Percentiles rank a stretch among this genome's conserved stretches.
These are phyloP conservation scores for Platynereis dumerilii DNA, from an alignment of 2,888 invertebrate species.

Conservation along the genomic window DNA sequence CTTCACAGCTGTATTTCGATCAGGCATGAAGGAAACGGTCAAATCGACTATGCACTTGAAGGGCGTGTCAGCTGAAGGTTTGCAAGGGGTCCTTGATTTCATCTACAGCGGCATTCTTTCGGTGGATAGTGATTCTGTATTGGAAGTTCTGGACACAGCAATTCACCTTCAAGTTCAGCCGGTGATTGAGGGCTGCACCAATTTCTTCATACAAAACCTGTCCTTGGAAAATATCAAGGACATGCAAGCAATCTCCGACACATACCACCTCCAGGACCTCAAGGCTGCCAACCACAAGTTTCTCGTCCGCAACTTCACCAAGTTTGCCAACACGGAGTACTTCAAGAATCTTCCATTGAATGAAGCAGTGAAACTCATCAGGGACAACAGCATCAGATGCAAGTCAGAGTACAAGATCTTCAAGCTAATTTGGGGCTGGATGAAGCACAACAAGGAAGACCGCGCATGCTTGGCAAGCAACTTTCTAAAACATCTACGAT, in stretches of 20 bases:
- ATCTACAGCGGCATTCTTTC: conserved; percentile 18
- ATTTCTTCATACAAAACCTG: conserved; percentile 12
- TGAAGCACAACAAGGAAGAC: conserved; percentile 10
- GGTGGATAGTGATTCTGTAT: conserved; percentile 13
- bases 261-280: conserved; percentile 12
- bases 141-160: conserved; percentile 14
- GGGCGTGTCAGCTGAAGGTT: conserved; percentile 13
- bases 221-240: conserved; percentile 18
- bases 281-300: conserved; percentile 18
- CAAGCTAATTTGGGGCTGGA: conserved; percentile 28
- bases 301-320: conserved; percentile 29
- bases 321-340: conserved; percentile 24
- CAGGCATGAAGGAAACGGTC: conserved; percentile 17
- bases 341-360: conserved; percentile 27
- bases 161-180: conserved; percentile 20
- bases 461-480: conserved; percentile 9
- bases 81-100: conserved; percentile 16
- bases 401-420: conserved; percentile 30
- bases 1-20: conserved; percentile 15
- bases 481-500: conserved; percentile 16
- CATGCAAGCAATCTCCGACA: conserved; percentile 16
- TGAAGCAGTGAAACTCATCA: conserved; percentile 21
- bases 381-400: conserved; percentile 22
- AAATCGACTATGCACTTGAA: conserved; percentile 12
- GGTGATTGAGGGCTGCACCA: conserved; percentile 13